Evolutionary conservation across 2,888 invertebrate species (phyloP), one percentile per base, ranked within the genome.

Genomic region (Tetheella fluctuosa): DNA sequence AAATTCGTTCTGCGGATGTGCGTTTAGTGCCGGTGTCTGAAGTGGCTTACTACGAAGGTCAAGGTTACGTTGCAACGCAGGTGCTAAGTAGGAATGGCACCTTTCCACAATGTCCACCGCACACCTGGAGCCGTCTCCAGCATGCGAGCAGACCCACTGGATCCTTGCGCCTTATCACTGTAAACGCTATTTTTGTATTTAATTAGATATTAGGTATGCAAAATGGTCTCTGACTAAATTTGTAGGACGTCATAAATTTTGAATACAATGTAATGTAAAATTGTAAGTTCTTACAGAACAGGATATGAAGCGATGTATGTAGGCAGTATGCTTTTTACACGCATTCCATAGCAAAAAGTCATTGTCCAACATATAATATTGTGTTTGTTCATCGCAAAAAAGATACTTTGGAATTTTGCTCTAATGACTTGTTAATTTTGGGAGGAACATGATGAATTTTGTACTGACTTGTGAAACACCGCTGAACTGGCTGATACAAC

Each of bases 11-110:
- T 70, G 91, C 93, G 80, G 93, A 93, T 88, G 91, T 93, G 85
- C 88, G 93, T 73, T 82, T 93, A 82, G 93, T 93, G 87, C 91
- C 93, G 68, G 89, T 92, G 75, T 90, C 91, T 39, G 93, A 93
- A 77, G 93, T 93, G 78, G 90, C 93, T 68, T 93, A 86, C 80
- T 92, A 91, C 74, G 91, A 91, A 77, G 89, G 89, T 59, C 91
- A 92, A 81, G 93, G 93, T 72, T 92, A 92, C 80, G 91, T 93
- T 67, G 91, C 91, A 58, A 91, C 93, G 69, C 91, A 91, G 76
- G 89, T 92, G 71, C 83, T 93, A 60, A 91, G 92, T 78, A 86
- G 90, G 71, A 93, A 92, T 70, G 93, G 93, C 57, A 93, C 93
- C 64, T 93, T 94, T 71, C 94, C 93, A 48, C 93, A 93, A 76